Evolutionary conservation across 2,113 vertebrate genomes (phyloP), one percentile per base, ranked within the genome.

Genomic region (Corapipo altera): DNA sequence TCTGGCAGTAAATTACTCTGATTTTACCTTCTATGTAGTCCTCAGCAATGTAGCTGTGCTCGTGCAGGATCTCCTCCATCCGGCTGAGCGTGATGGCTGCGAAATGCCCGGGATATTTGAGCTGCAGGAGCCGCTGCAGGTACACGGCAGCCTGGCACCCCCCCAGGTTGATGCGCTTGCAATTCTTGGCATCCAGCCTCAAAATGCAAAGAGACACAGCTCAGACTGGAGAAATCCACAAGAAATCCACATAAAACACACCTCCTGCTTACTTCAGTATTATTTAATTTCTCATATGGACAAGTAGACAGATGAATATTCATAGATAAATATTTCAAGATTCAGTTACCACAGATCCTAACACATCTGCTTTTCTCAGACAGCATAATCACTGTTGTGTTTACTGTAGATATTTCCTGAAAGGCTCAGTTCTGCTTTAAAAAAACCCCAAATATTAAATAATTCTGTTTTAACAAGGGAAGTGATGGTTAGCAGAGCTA

Each of bases 41-140:
- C 44, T 98, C 97, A 3, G 99, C 99, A 0, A 98, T 73, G 91
- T 99, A 99, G 97, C 99, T 99, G 92, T 99, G 99, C 55, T 99
- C 98, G 6, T 99, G 99, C 75, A 99, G 97, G 69, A 99, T 98
- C 90, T 99, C 99, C 96, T 99, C 99, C 98, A 99, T 99, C 43
- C 99, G 99, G 95, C 99, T 99, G 32, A 99, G 98, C 0, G 99
- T 99, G 92, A 99, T 98, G 61, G 99, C 99, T 0, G 98, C 98
- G 9, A 99, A 98, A 58, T 99, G 99, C 22, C 99, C 99, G 0
- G 99, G 99, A 64, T 99, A 99, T 85, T 99, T 99, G 12, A 99
- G 98, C 97, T 99, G 99, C 30, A 99, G 98, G 46, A 99, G 98
- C 6, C 99, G 98, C 96, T 99, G 99, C 37, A 99, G 98, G 95